phyloP scores from a whole-genome alignment of 2,113 vertebrate genomes.

The Toxotes jaculatrix region DNA sequence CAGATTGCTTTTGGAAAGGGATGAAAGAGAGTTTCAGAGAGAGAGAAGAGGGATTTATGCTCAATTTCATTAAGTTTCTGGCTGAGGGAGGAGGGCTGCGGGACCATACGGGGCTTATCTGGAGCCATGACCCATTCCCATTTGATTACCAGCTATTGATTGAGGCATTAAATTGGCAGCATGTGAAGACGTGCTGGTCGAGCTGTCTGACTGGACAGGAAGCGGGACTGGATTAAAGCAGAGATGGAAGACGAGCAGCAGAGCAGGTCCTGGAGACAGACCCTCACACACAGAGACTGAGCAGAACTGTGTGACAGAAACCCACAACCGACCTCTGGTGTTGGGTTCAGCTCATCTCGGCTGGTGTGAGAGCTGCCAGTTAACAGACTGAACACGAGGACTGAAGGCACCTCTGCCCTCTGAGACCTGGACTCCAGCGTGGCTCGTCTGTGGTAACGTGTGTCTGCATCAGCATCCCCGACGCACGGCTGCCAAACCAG shows the following conservation, averaged over 20 bases:
- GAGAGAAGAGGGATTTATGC: conserved; percentile 57
- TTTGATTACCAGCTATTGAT: conserved; percentile 67
- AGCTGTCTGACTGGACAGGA: conserved; percentile 22
- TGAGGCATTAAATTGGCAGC: conserved; percentile 50
- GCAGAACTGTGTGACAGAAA: too few species aligned
- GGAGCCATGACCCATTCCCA: conserved; percentile 47
- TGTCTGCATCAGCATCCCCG: too few species aligned
- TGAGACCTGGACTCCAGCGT: too few species aligned
- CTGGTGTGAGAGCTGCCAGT: too few species aligned
- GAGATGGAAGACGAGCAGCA: conserved; percentile 16
- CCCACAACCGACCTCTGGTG: too few species aligned
- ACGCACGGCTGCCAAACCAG: too few species aligned
- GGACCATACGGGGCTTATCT: conserved; percentile 63
- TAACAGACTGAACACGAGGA: too few species aligned
- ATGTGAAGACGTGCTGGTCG: conserved; percentile 8
- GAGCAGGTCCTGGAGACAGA: not conserved
- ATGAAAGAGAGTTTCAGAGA: conserved; percentile 62
- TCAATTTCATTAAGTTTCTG: conserved; percentile 74
- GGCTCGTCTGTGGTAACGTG: too few species aligned
- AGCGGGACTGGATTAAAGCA: conserved; percentile 8
- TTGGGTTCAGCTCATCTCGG: too few species aligned
- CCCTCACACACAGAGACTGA: too few species aligned
- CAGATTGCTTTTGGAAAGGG: conserved; percentile 73
- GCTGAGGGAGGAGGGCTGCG: conserved; percentile 46
- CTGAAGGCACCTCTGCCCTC: too few species aligned